Evolutionary conservation across 1,140 invertebrate genomes (phyloP), one percentile per base, ranked within the genome.

Genomic region (Goniozus legneri): DNA sequence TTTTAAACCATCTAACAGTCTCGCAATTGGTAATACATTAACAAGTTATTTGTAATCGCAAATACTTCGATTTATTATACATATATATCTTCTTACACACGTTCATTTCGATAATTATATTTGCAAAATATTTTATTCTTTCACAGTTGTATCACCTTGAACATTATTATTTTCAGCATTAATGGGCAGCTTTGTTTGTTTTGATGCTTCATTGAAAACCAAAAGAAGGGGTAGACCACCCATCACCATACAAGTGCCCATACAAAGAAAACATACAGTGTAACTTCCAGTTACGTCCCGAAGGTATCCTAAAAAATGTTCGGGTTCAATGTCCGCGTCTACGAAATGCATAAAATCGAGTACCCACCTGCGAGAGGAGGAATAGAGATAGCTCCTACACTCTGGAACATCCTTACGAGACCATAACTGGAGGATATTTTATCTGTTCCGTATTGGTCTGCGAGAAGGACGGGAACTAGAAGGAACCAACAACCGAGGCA

Each of bases 401-500:
- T 86, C 69, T 87, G 85, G 62, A 88, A 86, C 80, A 87, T 84
- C 13, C 85, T 71, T 2, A 87, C 82, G 16, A 88, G 75, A 3
- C 86, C 85, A 58, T 87, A 88, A 14, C 82, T 86, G 8, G 85
- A 86, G 30, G 84, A 85, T 48, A 88, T 86, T 38, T 83, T 78
- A 24, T 86, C 84, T 1, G 80, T 84, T 3, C 85, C 85, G 54
- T 86, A 86, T 14, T 87, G 77, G 64, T 87, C 84, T 1, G 85
- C 84, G 15, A 88, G 74, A 15, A 88, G 69, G 13, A 87, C 84
- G 1, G 85, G 85, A 48, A 88, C 84, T 22, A 88, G 63, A 3
- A 88, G 79, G 60, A 87, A 87, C 85, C 86, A 88, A 59, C 84
- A 84, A 3, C 85, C 85, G 22, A 87, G 75, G 50, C 84, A 86